Evolutionary conservation across 2,113 vertebrate genomes (phyloP), one percentile per base, ranked within the genome.

Genomic region (Oreocharis arfaki): DNA sequence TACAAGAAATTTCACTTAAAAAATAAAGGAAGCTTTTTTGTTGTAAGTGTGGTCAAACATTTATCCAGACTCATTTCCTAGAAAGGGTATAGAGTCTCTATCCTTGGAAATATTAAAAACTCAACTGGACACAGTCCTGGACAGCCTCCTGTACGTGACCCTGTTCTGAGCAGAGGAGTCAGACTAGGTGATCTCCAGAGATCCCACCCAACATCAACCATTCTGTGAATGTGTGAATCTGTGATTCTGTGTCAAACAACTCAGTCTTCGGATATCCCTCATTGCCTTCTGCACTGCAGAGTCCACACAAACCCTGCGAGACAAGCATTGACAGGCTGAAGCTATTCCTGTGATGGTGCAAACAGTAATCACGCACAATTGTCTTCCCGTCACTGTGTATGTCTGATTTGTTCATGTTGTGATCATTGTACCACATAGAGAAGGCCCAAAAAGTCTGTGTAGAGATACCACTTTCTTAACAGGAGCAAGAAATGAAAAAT

Each of bases 401-500:
- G 41, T 23, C 35, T 68, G 33, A 37, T 53, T 57, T 87, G 30
- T 56, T 65, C 49, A 12, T 30, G 23, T 59, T 50, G n/a, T 46
- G 57, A 35, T 56, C 65, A 49, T 30, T 69, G 32, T 35, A 78
- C 9, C 28, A 46, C 84, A 68, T 1, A 84, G 20, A 68, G 53
- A 82, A 95, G 28, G 27, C 28, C 24, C 23, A 60, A 35, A 6
- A 79, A 57, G 22, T 13, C 61, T 65, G 23, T 49, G 44, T 8
- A 23, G 20, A 75, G 24, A 65, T 57, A 68, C 1, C 0, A 19
- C n/a, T 63, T 89, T 82, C 87, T 64, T 37, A 87, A 78, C 9
- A 14, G 41, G 21, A 53, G 26, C 26, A 89, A 77, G 67, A 94
- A 89, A 78, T 41, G 44, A 89, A 89, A 89, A 55, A 42, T 73